These are phyloP conservation scores for Frankliniella fusca DNA, from an alignment of 2,888 invertebrate species.

Conservation along the genomic window DNA sequence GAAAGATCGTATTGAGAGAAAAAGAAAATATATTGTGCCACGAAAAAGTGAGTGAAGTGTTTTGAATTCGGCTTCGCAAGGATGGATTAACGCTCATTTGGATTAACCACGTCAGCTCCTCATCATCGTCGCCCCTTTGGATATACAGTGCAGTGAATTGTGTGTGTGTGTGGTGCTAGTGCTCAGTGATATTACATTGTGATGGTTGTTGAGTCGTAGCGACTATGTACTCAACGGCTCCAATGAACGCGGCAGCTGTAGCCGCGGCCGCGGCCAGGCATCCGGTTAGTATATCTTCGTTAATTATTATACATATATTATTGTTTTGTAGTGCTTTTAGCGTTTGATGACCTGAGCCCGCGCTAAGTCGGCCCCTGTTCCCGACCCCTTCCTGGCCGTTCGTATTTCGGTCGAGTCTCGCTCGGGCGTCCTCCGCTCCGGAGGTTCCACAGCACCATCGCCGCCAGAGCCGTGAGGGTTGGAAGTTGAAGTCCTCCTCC, in stretches of 20 bases:
- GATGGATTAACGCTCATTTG: slow-evolving; percentile 8
- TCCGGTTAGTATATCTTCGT: slow-evolving; percentile 23
- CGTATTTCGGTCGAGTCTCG: no score
- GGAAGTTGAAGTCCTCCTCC: no score
- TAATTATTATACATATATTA: no score
- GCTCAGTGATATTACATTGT: background rate
- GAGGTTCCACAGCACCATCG: no score
- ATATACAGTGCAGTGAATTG: background rate
- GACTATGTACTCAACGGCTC: background rate
- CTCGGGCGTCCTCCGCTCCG: no score
- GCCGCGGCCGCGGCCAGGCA: slow-evolving; percentile 10
- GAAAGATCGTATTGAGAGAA: no score
- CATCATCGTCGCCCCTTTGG: background rate
- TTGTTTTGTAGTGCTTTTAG: no score
- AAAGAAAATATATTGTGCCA: no score
- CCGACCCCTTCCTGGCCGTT: no score
- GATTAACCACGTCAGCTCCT: background rate
- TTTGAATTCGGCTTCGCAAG: background rate
- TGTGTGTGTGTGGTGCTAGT: background rate
- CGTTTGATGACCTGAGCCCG: no score
- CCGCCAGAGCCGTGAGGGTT: no score
- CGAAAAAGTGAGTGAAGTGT: background rate
- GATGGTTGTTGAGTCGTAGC: background rate
- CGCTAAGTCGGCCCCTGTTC: no score
- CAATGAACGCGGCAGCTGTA: background rate